Base-by-base conservation (phyloP, 2,113 vertebrate genomes). In the Rhodinocichla rosea region DNA sequence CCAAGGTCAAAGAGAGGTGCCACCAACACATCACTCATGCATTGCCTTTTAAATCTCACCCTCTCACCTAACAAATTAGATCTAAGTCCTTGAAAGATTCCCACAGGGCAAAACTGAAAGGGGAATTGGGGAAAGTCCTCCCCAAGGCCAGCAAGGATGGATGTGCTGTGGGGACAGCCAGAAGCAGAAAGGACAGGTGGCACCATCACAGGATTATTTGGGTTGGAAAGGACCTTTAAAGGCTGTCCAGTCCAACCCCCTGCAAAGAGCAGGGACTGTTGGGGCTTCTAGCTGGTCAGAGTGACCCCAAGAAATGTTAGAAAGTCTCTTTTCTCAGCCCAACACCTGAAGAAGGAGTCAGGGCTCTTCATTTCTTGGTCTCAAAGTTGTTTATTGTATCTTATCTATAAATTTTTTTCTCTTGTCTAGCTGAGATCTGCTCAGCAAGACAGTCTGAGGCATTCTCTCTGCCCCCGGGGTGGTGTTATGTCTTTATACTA, bases 191-290 rank as follows among this genome's bases (percentile, higher is more conserved):
- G 20, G 21, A 47, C 24, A 9, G 21, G 32, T n/a, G 47, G 49
- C 0, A 21, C 37, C 18, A 19, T 24, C n/a, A 39, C 0, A 19
- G 24, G 32, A 33, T 6, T 2, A 3, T 44, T 53, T 3, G 7
- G 1, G 16, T 10, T 19, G 63, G 68, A 65, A 76, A 3, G 11
- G 11, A 52, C 7, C 13, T 68, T 32, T 30, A 23, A 50, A 77
- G 19, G 24, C 6, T 67, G 24, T 2, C 24, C 3, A 30, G 39
- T 23, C 30, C 70, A 50, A 13, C 1, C 2, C 18, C 17, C 6
- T 59, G 37, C 65, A 8, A 4, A 6, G 1, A 67, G 30, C 60
- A 63, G 35, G 42, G 49, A 50, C 26, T 50, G 14, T 27, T 8
- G 14, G 26, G 26, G 49, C 4, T 3, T 50, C 15, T 50, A 2